Evolutionary conservation across 2,797 vertebrate genomes (phyloP).

Genomic region (Netta rufina): DNA sequence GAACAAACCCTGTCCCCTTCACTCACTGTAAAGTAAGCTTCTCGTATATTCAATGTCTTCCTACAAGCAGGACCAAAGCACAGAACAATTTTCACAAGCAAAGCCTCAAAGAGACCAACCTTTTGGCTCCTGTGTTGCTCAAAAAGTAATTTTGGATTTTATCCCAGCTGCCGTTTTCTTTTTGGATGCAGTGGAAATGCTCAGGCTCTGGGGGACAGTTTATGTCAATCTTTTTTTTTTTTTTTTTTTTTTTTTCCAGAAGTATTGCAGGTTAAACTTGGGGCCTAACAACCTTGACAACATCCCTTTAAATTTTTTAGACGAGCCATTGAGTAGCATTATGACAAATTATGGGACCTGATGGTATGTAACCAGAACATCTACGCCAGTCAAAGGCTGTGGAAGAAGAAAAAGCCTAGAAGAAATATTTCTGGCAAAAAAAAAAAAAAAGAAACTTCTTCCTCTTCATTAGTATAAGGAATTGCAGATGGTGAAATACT

Average conservation of each 20-base stretch:
- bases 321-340: conserved; percentile 37
- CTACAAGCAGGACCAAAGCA: conserved; percentile 27
- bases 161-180: neutral
- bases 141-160: conserved; percentile 25
- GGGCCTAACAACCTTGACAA: conserved; percentile 32
- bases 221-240: conserved; percentile 6
- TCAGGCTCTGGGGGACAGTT: conserved; percentile 23
- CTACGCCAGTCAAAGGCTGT: conserved; percentile 8
- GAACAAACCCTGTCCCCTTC: neutral
- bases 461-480: conserved; percentile 38
- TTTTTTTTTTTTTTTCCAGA: neutral
- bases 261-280: conserved; percentile 40
- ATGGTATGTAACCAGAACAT: conserved; percentile 49
- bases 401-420: conserved; percentile 47
- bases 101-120: neutral
- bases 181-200: neutral
- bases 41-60: neutral
- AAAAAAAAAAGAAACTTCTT: neutral
- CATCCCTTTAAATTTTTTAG: neutral
- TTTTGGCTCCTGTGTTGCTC: neutral
- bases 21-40: neutral
- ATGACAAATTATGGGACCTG: conserved; percentile 59
- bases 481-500: neutral
- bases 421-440: conserved; percentile 3
- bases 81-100: conserved; percentile 1